Evolutionary conservation across 2,113 vertebrate species (phyloP), one percentile per base, ranked within the genome.

Genomic region (Mastomys natalensis): DNA sequence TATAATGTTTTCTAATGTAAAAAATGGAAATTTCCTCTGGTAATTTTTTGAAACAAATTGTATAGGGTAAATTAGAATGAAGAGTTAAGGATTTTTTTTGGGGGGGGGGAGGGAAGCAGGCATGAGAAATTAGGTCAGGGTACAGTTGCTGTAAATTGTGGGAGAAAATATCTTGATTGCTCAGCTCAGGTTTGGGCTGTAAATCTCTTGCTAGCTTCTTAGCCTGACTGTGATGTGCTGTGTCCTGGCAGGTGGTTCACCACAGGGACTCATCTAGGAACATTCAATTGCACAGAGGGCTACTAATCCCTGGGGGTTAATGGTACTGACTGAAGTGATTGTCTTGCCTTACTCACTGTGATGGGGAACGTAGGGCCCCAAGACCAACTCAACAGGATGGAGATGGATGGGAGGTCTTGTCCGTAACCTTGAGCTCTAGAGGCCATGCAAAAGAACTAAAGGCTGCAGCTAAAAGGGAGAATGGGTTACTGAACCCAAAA

Each of bases 81-180:
- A 53, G 89, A 95, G 70, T 93, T 58, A 82, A 97, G 76, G 58
- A 62, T 43, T 58, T 92, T 16, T 62, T 60, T 60, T 8, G 1
- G 51, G 58, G 58, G 58, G 66, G 45, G 82, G 55, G 45, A 76
- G 55, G 24, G 89, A 78, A 81, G 31, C 48, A 40, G 60, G 12
- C 87, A 66, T 92, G 45, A 93, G 88, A 96, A 97, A 95, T 96
- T 97, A 95, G 98, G 96, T 97, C 97, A 97, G 92, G 86, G 86
- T 72, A 87, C 62, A 51, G 94, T 92, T 94, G 86, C 88, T 95
- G 45, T 95, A 96, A 97, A 95, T 96, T 97, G 96, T 93, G 51
- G 82, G 60, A 97, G 90, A 97, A 96, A 97, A 96, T 92, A 97
- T 86, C 94, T 74, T 97, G 98, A 98, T 97, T 97, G 97, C 97